phyloP scores from a whole-genome alignment of 2,797 vertebrate species.

The Intellagama lesueurii region DNA sequence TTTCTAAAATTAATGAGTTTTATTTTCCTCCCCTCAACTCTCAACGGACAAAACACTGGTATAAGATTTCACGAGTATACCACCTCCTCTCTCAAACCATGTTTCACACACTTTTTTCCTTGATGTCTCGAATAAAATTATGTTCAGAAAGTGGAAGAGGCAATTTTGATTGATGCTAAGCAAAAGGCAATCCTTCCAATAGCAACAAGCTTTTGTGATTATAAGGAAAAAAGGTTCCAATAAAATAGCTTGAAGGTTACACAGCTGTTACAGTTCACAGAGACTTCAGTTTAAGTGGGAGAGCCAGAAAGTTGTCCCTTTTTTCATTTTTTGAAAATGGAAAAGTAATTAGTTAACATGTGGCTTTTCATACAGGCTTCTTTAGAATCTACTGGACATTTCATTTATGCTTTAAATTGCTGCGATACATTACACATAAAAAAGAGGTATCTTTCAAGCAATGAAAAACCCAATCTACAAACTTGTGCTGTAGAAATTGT shows the following conservation, averaged over 20 bases:
- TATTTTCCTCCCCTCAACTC: slow-evolving; percentile 39
- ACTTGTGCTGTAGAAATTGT: slow-evolving; percentile 18
- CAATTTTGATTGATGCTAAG: not conserved
- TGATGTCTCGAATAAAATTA: slow-evolving; percentile 29
- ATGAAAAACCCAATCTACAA: slow-evolving; percentile 31
- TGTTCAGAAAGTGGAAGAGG: slow-evolving; percentile 36
- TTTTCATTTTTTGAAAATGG: slow-evolving; percentile 19
- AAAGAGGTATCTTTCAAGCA: slow-evolving; percentile 53
- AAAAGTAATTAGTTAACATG: slow-evolving; percentile 48
- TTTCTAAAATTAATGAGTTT: slow-evolving; percentile 73
- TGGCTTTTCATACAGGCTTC: slow-evolving; percentile 7
- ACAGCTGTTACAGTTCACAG: slow-evolving; percentile 29
- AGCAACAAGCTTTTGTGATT: slow-evolving; percentile 34
- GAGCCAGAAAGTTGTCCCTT: slow-evolving; percentile 28
- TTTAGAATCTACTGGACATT: slow-evolving; percentile 56
- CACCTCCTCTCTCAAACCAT: slow-evolving; percentile 44
- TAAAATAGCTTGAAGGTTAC: not conserved
- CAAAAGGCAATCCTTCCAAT: slow-evolving; percentile 11
- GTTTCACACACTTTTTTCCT: not conserved
- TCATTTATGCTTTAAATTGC: slow-evolving; percentile 27
- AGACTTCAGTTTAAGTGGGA: slow-evolving; percentile 44
- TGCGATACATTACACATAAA: slow-evolving; percentile 34
- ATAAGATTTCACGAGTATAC: slow-evolving; percentile 19
- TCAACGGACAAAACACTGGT: slow-evolving; percentile 34
- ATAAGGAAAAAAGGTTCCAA: not conserved